These are phyloP conservation scores for Microctenopoma stevenorrisi DNA, from an alignment of 2,797 vertebrate genomes.

Conservation along the genomic window DNA sequence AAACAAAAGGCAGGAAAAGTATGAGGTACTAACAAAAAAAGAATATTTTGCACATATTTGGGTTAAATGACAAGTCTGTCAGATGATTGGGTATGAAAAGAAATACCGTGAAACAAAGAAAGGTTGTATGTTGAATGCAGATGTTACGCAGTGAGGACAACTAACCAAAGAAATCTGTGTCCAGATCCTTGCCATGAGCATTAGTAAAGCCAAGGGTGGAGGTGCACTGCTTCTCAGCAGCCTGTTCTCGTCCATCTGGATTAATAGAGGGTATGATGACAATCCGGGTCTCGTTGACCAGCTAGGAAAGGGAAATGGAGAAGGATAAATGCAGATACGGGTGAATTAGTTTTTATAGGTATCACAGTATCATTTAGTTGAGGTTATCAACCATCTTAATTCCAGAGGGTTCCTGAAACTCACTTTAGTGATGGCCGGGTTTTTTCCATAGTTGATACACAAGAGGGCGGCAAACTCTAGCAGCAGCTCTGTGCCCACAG, in stretches of 20 bases:
- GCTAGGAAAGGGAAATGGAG: constrained; percentile 72
- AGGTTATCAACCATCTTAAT: neutral
- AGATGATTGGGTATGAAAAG: no score
- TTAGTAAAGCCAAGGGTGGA: constrained; percentile 88
- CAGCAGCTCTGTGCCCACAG: constrained; percentile 94
- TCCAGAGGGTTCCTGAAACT: constrained; percentile 45
- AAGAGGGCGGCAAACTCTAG: constrained; percentile 93
- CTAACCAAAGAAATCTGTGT: constrained; percentile 95
- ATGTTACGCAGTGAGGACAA: neutral
- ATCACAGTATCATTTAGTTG: neutral
- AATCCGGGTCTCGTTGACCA: constrained; percentile 93
- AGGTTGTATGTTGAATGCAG: no score
- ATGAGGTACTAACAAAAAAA: no score
- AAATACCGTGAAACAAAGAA: no score
- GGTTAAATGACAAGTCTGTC: no score
- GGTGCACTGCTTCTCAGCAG: constrained; percentile 89
- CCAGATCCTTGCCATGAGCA: constrained; percentile 89
- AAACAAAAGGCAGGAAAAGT: no score
- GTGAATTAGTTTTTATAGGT: neutral
- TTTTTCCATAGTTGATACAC: constrained; percentile 96
- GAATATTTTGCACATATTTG: no score
- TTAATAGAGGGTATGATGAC: constrained; percentile 95
- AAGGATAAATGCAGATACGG: neutral
- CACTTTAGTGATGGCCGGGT: constrained; percentile 91
- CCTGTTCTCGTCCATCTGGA: constrained; percentile 92